Conservation (phyloP, 2,888 invertebrate species). For the Ophion ventricosus region DNA sequence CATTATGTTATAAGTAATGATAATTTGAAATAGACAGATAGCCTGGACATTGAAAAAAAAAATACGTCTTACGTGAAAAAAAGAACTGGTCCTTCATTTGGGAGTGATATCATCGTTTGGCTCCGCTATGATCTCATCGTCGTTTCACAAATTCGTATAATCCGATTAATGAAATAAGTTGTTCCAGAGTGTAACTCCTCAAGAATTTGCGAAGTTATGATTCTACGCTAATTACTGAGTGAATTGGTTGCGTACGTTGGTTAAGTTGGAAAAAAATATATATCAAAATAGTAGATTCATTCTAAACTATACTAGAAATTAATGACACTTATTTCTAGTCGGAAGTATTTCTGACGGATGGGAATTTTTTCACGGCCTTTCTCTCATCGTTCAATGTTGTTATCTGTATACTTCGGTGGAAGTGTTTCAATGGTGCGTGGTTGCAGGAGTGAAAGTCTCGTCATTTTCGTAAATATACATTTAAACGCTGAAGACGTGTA, state of each 20-base stretch:
- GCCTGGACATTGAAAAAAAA: background rate
- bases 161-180: slow-evolving; percentile 14
- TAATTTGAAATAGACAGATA: background rate
- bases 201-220: background rate
- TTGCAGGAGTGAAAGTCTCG: slow-evolving; percentile 76
- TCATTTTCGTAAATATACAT: slow-evolving; percentile 33
- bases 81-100: slow-evolving; percentile 16
- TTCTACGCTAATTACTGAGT: background rate
- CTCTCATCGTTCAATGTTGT: slow-evolving; percentile 40
- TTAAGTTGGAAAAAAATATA: background rate
- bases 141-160: slow-evolving; percentile 20
- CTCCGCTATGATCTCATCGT: slow-evolving; percentile 62
- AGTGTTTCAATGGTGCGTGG: slow-evolving; percentile 48
- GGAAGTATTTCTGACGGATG: slow-evolving; percentile 32
- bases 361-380: slow-evolving; percentile 58
- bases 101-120: slow-evolving; percentile 63
- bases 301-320: too few relatives aligned
- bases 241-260: background rate
- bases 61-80: slow-evolving; percentile 15
- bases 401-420: slow-evolving; percentile 18
- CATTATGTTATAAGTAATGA: background rate
- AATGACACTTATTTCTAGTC: slow-evolving; percentile 1
- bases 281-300: background rate
- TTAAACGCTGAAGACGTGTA: background rate
- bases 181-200: background rate